Conservation (phyloP, 92 coral and sea anemone species). For the Umimayanthus kanabou region DNA sequence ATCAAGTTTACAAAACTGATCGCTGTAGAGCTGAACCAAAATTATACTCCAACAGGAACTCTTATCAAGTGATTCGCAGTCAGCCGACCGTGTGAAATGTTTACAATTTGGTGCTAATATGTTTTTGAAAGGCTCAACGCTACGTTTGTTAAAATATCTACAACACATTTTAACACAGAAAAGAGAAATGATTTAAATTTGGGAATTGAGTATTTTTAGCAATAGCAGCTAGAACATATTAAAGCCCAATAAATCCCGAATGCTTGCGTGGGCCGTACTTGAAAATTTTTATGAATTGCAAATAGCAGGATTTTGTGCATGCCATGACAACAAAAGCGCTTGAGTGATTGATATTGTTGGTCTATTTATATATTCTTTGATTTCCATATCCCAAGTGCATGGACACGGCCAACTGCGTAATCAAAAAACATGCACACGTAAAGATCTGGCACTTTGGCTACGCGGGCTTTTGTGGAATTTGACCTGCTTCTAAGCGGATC, state of each 20-base stretch:
- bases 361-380: background rate
- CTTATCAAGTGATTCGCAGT: background rate
- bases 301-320: background rate
- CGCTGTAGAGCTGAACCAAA: background rate
- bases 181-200: background rate
- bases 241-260: background rate
- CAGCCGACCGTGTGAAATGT: background rate
- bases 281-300: conserved; percentile 9
- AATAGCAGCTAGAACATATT: background rate
- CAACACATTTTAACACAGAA: background rate
- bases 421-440: background rate
- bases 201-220: background rate
- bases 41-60: background rate
- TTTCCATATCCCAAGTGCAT: background rate
- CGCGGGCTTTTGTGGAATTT: conserved; percentile 32
- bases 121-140: too few relatives aligned
- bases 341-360: background rate
- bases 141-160: background rate
- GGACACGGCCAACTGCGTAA: background rate
- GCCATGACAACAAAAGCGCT: conserved; percentile 18
- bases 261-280: background rate
- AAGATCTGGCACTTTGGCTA: conserved; percentile 7
- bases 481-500: conserved; percentile 32
- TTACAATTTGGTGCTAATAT: background rate
- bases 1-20: background rate